Evolutionary conservation across 2,888 invertebrate species (phyloP).

Genomic region (Tryphoninae sp.): DNA sequence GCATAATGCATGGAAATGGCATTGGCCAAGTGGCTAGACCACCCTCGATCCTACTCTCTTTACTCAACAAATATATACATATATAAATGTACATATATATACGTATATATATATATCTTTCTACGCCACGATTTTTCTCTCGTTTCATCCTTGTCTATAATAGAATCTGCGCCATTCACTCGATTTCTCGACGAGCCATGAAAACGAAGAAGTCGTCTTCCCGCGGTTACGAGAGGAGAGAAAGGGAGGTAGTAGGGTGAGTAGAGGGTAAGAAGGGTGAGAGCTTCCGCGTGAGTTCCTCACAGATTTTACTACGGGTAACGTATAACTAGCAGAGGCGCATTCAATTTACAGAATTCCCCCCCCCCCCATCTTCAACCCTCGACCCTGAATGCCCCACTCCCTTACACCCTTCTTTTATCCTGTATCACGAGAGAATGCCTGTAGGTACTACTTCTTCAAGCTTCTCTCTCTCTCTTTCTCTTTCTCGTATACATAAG

Average conservation of each 20-base stretch:
- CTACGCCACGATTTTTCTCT: conserved; percentile 31
- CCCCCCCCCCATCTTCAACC: conserved; percentile 1
- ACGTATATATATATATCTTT: conserved; percentile 37
- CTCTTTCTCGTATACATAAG: background rate
- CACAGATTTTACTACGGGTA: conserved; percentile 64
- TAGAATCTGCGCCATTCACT: conserved; percentile 78
- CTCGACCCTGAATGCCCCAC: background rate
- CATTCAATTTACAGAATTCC: conserved; percentile 79
- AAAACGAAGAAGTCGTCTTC: conserved; percentile 73
- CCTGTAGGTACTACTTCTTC: conserved; percentile 9
- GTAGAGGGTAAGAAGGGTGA: background rate
- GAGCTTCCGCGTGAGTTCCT: background rate
- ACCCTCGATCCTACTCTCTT: conserved; percentile 63
- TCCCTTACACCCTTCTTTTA: background rate
- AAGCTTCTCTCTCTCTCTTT: background rate
- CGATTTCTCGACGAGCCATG: conserved; percentile 71
- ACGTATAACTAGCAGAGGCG: conserved; percentile 76
- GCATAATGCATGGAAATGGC: conserved; percentile 78
- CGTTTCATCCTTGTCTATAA: conserved; percentile 77
- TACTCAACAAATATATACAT: conserved; percentile 42
- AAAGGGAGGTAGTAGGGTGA: background rate
- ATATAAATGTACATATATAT: conserved; percentile 19
- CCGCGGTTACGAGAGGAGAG: background rate
- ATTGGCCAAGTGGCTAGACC: conserved; percentile 73
- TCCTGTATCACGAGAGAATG: conserved; percentile 6